A percentile compares a stretch with the other conserved stretches of the same genome.
Evolutionary conservation across 2,888 invertebrate genomes (phyloP).

Genomic region (Chloromyia formosa): DNA sequence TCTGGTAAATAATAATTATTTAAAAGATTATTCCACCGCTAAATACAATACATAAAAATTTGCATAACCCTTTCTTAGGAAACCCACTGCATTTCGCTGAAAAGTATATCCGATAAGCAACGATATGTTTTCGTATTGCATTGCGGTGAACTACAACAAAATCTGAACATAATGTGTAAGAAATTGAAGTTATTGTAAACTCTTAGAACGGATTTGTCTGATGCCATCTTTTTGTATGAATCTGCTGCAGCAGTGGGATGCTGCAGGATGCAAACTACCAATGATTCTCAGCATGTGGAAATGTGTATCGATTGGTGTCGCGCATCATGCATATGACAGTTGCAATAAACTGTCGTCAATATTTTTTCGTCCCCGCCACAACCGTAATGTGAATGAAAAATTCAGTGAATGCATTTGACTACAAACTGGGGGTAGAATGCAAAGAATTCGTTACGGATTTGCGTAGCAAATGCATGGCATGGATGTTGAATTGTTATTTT

Average conservation of each 20-base stretch:
- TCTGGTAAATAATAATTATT: no score
- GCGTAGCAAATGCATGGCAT: no score
- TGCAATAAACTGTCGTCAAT: conserved; percentile 39
- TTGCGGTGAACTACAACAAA: conserved; percentile 37
- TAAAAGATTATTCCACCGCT: no score
- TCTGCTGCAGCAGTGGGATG: not conserved
- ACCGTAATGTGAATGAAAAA: not conserved
- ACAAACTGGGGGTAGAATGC: not conserved
- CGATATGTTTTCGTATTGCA: conserved; percentile 12
- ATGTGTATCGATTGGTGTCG: conserved; percentile 33
- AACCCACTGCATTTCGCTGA: no score
- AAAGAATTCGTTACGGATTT: not conserved
- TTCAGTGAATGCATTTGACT: conserved; percentile 8
- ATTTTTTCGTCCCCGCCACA: not conserved
- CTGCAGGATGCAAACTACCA: conserved; percentile 1
- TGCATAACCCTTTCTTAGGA: no score
- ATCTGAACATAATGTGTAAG: conserved; percentile 37
- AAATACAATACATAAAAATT: no score
- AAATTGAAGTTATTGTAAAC: conserved; percentile 48
- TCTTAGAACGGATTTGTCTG: conserved; percentile 46
- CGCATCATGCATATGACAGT: conserved; percentile 35
- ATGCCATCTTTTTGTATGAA: conserved; percentile 34
- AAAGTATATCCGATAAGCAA: no score
- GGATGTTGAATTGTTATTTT: no score
- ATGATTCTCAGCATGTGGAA: conserved; percentile 8